phyloP scores from a whole-genome alignment of 2,888 invertebrate genomes.

The Pilophorus perplexus region DNA sequence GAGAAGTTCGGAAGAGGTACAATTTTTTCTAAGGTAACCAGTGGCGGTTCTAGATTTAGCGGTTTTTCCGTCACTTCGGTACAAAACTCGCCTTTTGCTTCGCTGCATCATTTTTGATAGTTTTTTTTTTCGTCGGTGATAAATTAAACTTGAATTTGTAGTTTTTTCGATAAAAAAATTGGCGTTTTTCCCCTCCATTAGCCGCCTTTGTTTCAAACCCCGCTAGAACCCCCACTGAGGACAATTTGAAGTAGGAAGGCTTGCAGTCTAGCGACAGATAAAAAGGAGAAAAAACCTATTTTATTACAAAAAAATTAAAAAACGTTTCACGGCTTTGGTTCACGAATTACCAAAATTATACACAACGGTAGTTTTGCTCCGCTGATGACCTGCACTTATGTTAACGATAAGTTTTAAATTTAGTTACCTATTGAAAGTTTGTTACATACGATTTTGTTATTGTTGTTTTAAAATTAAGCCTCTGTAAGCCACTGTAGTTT shows the following conservation, averaged over 20 bases:
- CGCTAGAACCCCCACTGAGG: slow-evolving; percentile 26
- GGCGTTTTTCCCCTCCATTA: too few species aligned
- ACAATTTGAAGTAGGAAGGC: slow-evolving; percentile 6
- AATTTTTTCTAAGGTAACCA: neutral
- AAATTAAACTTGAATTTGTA: neutral
- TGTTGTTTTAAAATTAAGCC: neutral
- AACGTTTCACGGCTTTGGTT: neutral
- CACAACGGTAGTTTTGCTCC: too few species aligned
- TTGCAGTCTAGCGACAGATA: neutral
- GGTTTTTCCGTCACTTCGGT: too few species aligned
- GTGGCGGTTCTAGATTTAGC: slow-evolving; percentile 27
- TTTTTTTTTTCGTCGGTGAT: too few species aligned
- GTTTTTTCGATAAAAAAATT: slow-evolving; percentile 1
- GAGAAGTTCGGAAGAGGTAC: neutral
- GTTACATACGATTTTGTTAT: too few species aligned
- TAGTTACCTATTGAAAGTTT: too few species aligned
- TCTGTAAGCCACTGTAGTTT: slow-evolving; percentile 21
- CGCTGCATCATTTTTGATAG: too few species aligned
- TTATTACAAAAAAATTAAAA: slow-evolving; percentile 26
- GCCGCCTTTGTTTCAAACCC: neutral
- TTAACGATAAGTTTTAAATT: too few species aligned
- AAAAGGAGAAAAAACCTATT: slow-evolving; percentile 11
- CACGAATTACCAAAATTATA: neutral
- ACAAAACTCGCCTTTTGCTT: too few species aligned
- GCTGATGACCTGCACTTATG: neutral